phyloP scores from a whole-genome alignment of 2,888 invertebrate species.

The Drosophila leonis region DNA sequence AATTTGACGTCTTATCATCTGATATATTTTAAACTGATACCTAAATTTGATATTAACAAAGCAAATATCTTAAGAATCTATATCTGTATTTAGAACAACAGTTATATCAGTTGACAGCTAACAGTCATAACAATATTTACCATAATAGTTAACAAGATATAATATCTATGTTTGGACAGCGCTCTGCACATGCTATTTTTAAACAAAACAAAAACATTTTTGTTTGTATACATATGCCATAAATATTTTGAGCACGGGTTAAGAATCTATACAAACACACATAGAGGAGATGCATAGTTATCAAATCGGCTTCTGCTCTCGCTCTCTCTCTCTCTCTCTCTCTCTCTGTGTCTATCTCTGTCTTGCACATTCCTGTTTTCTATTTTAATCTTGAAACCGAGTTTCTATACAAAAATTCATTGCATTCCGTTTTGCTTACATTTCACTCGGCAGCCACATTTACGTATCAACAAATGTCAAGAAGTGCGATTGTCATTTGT shows the following conservation, averaged over 20 bases:
- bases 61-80: neutral
- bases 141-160: neutral
- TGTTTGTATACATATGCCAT: neutral
- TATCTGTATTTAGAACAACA: neutral
- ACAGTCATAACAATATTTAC: neutral
- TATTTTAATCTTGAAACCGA: conserved; percentile 20
- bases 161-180: neutral
- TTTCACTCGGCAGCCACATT: conserved; percentile 28
- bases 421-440: conserved; percentile 20
- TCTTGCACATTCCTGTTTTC: conserved; percentile 3
- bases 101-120: neutral
- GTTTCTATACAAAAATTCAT: conserved; percentile 7
- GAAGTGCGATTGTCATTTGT: conserved; percentile 33
- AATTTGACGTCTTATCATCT: too few relatives aligned
- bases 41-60: too few relatives aligned
- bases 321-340: neutral
- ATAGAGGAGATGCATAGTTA: neutral
- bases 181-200: conserved; percentile 2
- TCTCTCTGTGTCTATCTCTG: neutral
- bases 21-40: too few relatives aligned
- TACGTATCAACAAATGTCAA: conserved; percentile 45
- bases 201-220: neutral
- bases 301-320: neutral
- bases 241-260: neutral
- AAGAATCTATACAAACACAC: neutral